Percentiles rank a stretch among this genome's conserved stretches.
These are phyloP conservation scores for Varecia variegata DNA, from an alignment of 2,797 vertebrate genomes.

Conservation along the genomic window DNA sequence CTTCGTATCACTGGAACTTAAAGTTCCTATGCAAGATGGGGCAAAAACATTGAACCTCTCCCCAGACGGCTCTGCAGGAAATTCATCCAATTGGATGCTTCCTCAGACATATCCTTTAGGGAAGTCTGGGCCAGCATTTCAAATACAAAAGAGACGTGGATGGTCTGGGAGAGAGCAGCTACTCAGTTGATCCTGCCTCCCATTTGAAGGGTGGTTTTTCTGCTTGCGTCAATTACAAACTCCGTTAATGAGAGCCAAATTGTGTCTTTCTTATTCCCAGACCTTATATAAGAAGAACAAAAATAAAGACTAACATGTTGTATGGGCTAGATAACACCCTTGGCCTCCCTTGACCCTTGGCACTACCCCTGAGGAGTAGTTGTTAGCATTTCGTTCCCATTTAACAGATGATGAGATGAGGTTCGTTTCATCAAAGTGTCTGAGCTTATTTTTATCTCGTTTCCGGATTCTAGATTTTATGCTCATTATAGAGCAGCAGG, in stretches of 20 bases:
- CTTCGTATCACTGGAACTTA: neutral
- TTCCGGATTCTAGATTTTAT: neutral
- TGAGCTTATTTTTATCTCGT: neutral
- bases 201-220: constrained; percentile 38
- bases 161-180: neutral
- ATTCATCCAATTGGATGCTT: neutral
- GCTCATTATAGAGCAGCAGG: neutral
- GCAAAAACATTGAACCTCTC: neutral
- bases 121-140: neutral
- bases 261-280: constrained; percentile 42
- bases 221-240: constrained; percentile 45
- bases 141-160: neutral
- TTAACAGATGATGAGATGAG: neutral
- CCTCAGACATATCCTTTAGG: neutral
- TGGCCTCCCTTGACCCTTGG: constrained; percentile 25
- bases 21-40: constrained; percentile 1
- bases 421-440: neutral
- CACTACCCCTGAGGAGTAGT: neutral
- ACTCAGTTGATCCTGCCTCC: neutral
- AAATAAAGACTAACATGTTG: constrained; percentile 9
- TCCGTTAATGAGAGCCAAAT: constrained; percentile 45
- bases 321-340: neutral
- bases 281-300: constrained; percentile 20
- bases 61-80: neutral
- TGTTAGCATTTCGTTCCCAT: neutral